Percentiles rank a stretch among this genome's conserved stretches.
phyloP scores from a whole-genome alignment of 2,888 invertebrate genomes.

The Erynnis tages region DNA sequence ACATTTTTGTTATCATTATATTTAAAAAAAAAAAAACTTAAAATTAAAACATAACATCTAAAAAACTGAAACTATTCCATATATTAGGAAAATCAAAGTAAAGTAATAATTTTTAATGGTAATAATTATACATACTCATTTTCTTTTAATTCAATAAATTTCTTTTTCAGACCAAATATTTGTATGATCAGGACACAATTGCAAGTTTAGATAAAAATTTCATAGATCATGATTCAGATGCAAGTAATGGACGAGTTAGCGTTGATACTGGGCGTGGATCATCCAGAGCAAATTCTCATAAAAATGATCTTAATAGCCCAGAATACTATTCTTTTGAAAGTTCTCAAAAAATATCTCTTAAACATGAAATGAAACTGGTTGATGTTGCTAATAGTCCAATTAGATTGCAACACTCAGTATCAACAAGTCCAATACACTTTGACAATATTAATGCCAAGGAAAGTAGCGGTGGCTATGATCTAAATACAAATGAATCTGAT shows the following conservation, averaged over 20 bases:
- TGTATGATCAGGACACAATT: neutral
- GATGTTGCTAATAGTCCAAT: constrained; percentile 37
- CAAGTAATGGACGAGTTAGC: constrained; percentile 50
- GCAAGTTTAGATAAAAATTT: neutral
- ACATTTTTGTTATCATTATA: too few species aligned
- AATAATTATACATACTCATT: neutral
- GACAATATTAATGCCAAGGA: constrained; percentile 26
- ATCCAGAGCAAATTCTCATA: constrained; percentile 62
- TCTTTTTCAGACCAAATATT: neutral
- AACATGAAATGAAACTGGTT: constrained; percentile 25
- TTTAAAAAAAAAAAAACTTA: too few species aligned
- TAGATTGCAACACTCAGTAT: constrained; percentile 19
- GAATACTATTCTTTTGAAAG: constrained; percentile 42
- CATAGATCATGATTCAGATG: constrained; percentile 39
- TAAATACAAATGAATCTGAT: too few species aligned
- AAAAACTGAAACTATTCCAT: too few species aligned
- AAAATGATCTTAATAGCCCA: constrained; percentile 60
- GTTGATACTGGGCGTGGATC: constrained; percentile 70
- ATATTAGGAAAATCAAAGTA: too few species aligned
- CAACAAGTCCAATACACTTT: constrained; percentile 37
- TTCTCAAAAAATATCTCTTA: constrained; percentile 2
- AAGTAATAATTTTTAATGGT: too few species aligned
- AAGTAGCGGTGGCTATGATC: neutral
- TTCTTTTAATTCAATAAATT: neutral
- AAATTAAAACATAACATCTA: too few species aligned